phyloP scores from a whole-genome alignment of 2,888 invertebrate genomes.

The Drosophila peninsularis region DNA sequence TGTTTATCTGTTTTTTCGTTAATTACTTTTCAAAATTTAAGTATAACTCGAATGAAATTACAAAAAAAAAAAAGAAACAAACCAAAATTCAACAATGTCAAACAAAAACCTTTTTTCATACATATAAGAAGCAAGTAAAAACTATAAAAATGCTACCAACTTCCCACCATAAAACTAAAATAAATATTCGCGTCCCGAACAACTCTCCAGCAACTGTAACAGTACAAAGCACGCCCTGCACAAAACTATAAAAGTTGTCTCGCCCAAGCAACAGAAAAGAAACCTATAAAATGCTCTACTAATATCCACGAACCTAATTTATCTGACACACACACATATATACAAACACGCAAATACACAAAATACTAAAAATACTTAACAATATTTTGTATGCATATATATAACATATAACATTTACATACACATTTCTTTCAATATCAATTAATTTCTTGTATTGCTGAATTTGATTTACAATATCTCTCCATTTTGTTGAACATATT shows the following conservation, averaged over 20 bases:
- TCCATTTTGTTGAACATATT: constrained; percentile 6
- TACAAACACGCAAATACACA: constrained; percentile 28
- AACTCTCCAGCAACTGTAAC: constrained; percentile 49
- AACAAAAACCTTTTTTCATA: constrained; percentile 43
- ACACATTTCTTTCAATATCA: constrained; percentile 23
- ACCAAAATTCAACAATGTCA: constrained; percentile 40
- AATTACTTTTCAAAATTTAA: constrained; percentile 56
- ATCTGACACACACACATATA: constrained; percentile 13
- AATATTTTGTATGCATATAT: constrained; percentile 42
- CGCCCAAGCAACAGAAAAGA: constrained; percentile 20
- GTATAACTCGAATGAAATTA: constrained; percentile 29
- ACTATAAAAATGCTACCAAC: constrained; percentile 40
- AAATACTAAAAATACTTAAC: constrained; percentile 35
- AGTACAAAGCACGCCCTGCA: constrained; percentile 58
- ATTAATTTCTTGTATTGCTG: constrained; percentile 54
- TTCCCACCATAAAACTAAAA: constrained; percentile 13
- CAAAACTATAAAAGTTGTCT: constrained; percentile 31
- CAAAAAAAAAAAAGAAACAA: constrained; percentile 34
- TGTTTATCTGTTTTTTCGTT: constrained; percentile 52
- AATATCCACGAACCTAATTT: constrained; percentile 32
- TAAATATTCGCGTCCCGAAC: constrained; percentile 38
- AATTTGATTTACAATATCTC: constrained; percentile 36
- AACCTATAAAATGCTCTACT: constrained; percentile 33
- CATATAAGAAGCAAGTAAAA: constrained; percentile 33
- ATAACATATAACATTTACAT: constrained; percentile 35